Percentiles rank a stretch among this genome's conserved stretches.
phyloP scores from a whole-genome alignment of 1,140 invertebrate genomes.

The Cardiocondyla obscurior region DNA sequence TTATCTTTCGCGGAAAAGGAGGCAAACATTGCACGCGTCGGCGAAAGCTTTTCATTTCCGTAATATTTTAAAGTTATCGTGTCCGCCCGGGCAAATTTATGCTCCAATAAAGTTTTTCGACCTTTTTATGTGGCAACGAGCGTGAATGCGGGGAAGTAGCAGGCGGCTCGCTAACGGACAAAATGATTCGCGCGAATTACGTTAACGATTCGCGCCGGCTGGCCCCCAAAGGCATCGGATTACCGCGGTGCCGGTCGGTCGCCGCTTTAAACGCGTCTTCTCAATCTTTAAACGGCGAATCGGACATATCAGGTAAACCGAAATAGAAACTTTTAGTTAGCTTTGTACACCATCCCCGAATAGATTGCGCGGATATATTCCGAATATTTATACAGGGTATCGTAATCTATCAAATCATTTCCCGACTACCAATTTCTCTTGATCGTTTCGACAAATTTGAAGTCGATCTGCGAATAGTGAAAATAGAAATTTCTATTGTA shows the following conservation, averaged over 20 bases:
- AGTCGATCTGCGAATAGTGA: neutral
- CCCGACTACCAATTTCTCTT: neutral
- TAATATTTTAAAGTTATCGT: slow-evolving; percentile 83
- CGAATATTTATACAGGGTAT: slow-evolving; percentile 39
- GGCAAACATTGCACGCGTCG: slow-evolving; percentile 77
- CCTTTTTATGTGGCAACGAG: slow-evolving; percentile 56
- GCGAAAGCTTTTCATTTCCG: slow-evolving; percentile 83
- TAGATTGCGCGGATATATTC: slow-evolving; percentile 10
- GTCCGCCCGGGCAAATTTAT: slow-evolving; percentile 80
- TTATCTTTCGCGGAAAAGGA: slow-evolving; percentile 83
- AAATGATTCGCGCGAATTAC: slow-evolving; percentile 58
- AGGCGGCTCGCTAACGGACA: slow-evolving; percentile 37
- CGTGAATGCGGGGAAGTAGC: slow-evolving; percentile 53
- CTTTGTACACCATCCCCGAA: slow-evolving; percentile 5
- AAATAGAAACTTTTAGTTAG: slow-evolving; percentile 33
- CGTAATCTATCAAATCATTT: slow-evolving; percentile 9
- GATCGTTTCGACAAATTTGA: slow-evolving; percentile 23
- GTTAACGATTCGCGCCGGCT: slow-evolving; percentile 45
- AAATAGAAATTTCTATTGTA: slow-evolving; percentile 6
- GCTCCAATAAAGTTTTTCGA: slow-evolving; percentile 78
- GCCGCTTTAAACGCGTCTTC: slow-evolving; percentile 22
- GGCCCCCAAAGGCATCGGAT: neutral
- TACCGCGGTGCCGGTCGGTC: neutral
- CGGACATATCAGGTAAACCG: slow-evolving; percentile 7
- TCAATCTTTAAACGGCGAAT: slow-evolving; percentile 20